These are phyloP conservation scores for Gryllus bimaculatus DNA, from an alignment of 1,140 invertebrate genomes.

Conservation along the genomic window DNA sequence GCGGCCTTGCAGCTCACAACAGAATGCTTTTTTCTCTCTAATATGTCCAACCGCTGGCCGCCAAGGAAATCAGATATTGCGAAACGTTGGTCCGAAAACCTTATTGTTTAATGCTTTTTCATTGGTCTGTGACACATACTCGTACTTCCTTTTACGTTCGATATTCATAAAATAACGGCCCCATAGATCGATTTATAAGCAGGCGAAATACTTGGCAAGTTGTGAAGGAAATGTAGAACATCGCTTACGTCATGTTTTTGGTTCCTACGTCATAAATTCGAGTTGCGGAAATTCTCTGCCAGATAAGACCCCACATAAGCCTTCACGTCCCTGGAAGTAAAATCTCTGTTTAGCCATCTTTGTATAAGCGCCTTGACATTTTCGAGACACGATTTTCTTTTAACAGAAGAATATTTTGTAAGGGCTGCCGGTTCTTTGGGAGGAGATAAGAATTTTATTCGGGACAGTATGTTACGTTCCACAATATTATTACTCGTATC, in stretches of 20 bases:
- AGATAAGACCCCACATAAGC: background rate
- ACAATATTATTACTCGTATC: background rate
- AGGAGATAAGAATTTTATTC: background rate
- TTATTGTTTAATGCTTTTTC: too few species aligned
- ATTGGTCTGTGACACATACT: too few species aligned
- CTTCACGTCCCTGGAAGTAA: background rate
- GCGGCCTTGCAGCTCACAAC: too few species aligned
- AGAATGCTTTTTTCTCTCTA: too few species aligned
- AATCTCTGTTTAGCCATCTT: background rate
- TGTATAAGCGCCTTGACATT: background rate
- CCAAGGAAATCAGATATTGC: too few species aligned
- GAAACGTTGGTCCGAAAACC: too few species aligned
- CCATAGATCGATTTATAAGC: too few species aligned
- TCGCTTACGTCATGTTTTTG: background rate
- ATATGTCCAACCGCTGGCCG: too few species aligned
- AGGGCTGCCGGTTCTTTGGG: background rate
- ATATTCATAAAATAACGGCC: too few species aligned
- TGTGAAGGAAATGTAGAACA: too few species aligned
- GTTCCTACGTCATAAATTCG: background rate
- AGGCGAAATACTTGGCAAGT: too few species aligned
- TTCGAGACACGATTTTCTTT: background rate
- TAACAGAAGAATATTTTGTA: background rate
- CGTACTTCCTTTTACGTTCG: too few species aligned
- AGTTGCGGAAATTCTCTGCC: background rate
- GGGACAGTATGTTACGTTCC: background rate